These are phyloP conservation scores for Lamproptera curius DNA, from an alignment of 2,888 invertebrate species.

Conservation along the genomic window DNA sequence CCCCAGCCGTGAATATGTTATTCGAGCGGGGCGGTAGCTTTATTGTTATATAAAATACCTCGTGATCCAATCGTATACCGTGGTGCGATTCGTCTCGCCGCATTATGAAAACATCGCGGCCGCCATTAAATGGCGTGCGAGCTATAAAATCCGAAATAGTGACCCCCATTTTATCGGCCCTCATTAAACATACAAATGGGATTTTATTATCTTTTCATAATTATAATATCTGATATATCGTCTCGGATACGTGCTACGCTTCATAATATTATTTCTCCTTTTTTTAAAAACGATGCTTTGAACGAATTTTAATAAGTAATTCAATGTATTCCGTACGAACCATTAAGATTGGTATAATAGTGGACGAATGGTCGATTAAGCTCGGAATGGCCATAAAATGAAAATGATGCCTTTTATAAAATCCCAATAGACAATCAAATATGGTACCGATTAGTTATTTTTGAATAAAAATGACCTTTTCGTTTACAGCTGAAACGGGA, in stretches of 20 bases:
- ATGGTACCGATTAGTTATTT: slow-evolving; percentile 2
- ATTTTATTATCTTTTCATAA: slow-evolving; percentile 31
- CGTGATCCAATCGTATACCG: slow-evolving; percentile 50
- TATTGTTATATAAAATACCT: slow-evolving; percentile 54
- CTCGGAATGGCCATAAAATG: slow-evolving; percentile 25
- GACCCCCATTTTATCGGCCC: slow-evolving; percentile 58
- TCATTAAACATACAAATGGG: slow-evolving; percentile 41
- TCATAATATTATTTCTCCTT: slow-evolving; percentile 8
- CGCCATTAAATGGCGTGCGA: slow-evolving; percentile 50
- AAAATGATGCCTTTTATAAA: slow-evolving; percentile 18
- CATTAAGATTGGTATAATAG: slow-evolving; percentile 6
- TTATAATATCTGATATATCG: slow-evolving; percentile 28
- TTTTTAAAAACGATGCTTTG: slow-evolving; percentile 4
- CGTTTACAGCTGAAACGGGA: background rate
- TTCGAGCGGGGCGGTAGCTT: slow-evolving; percentile 65
- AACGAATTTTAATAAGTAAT: slow-evolving; percentile 18
- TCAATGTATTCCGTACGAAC: slow-evolving; percentile 15
- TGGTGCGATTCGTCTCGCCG: slow-evolving; percentile 65
- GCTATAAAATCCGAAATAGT: slow-evolving; percentile 56
- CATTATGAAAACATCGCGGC: slow-evolving; percentile 64
- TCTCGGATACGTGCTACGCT: slow-evolving; percentile 11
- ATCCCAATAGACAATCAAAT: slow-evolving; percentile 20
- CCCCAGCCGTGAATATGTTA: slow-evolving; percentile 48
- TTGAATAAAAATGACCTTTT: background rate
- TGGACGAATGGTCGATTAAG: slow-evolving; percentile 26